Evolutionary conservation across 2,888 invertebrate species (phyloP).

Genomic region (Lithosia quadra): DNA sequence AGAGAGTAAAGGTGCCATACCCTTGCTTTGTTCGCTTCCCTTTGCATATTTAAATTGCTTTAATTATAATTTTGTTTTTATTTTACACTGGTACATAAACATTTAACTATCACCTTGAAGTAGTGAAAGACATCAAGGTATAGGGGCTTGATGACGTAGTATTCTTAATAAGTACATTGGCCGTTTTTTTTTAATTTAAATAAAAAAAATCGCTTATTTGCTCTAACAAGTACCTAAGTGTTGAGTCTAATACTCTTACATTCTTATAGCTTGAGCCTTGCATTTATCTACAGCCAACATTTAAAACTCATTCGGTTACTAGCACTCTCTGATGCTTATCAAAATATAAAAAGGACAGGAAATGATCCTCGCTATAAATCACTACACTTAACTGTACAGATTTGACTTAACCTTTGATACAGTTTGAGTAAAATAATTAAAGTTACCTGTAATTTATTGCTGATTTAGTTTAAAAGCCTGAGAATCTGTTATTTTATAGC

Average conservation of each 20-base stretch:
- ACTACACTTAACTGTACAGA: conserved; percentile 63
- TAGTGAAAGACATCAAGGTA: no score
- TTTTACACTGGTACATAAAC: no score
- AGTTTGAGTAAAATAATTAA: conserved; percentile 46
- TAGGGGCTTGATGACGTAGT: no score
- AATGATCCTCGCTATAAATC: conserved; percentile 70
- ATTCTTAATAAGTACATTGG: no score
- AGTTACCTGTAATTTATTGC: conserved; percentile 41
- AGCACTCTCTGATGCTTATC: conserved; percentile 68
- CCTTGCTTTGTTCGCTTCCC: no score
- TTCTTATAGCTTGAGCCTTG: conserved; percentile 43
- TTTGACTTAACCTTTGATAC: conserved; percentile 63
- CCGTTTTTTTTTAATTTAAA: no score
- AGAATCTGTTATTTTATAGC: conserved; percentile 10
- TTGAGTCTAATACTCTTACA: not conserved
- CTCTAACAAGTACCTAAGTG: no score
- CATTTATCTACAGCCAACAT: conserved; percentile 39
- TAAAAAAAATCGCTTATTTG: no score
- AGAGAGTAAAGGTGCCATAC: no score
- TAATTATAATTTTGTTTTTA: no score
- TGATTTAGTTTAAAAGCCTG: conserved; percentile 20
- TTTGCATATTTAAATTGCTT: no score
- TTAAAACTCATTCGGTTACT: conserved; percentile 60
- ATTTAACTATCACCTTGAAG: no score
- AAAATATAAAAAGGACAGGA: conserved; percentile 66